A percentile compares a stretch with the other conserved stretches of the same genome.
phyloP scores from a whole-genome alignment of 2,797 vertebrate species.

The Xenops minutus region DNA sequence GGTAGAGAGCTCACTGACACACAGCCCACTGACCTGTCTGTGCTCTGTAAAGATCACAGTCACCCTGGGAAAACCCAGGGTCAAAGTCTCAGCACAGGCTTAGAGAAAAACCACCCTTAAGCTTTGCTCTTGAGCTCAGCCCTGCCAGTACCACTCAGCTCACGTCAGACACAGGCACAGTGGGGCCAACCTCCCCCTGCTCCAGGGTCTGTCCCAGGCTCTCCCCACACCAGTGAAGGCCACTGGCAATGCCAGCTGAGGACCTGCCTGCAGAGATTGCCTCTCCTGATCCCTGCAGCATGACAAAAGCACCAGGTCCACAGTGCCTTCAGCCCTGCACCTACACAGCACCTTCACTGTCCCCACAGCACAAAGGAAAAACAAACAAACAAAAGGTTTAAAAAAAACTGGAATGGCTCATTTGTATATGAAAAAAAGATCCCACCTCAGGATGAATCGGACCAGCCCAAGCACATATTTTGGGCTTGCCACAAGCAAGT shows the following conservation, averaged over 20 bases:
- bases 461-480: not conserved
- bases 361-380: not conserved
- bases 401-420: not conserved
- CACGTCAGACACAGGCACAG: not conserved
- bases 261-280: not conserved
- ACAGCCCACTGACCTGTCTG: not conserved
- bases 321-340: not conserved
- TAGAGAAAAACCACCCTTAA: not conserved
- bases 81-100: not conserved
- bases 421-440: not conserved
- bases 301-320: not conserved
- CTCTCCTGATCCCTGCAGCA: not conserved
- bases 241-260: not conserved
- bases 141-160: not conserved
- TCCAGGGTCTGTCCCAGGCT: too few relatives aligned
- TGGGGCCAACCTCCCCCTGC: too few relatives aligned
- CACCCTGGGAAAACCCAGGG: not conserved
- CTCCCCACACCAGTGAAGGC: not conserved
- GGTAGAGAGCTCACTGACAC: not conserved
- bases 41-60: not conserved
- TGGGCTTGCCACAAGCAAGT: not conserved
- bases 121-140: not conserved
- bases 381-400: too few relatives aligned
- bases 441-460: not conserved
- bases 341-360: not conserved